phyloP scores from a whole-genome alignment of 2,888 invertebrate genomes.

The Phengaris alcon region DNA sequence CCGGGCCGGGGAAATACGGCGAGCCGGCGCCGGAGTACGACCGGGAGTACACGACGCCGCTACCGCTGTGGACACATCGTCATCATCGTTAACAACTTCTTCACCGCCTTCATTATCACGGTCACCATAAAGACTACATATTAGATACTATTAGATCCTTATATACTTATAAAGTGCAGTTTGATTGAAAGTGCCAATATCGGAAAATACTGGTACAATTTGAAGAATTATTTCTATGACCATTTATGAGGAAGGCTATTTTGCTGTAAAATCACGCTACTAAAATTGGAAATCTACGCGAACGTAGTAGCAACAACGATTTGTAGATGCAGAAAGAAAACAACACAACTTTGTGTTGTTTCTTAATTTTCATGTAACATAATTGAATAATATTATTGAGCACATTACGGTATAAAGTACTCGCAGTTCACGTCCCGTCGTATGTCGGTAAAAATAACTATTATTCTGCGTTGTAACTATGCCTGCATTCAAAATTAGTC shows the following conservation, averaged over 20 bases:
- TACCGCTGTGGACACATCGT: slow-evolving; percentile 36
- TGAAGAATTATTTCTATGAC: too few relatives aligned
- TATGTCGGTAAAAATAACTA: slow-evolving; percentile 5
- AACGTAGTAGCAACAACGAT: too few relatives aligned
- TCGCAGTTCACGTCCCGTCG: slow-evolving; percentile 2
- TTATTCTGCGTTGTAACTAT: neutral
- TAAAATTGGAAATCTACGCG: too few relatives aligned
- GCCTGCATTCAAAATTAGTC: neutral
- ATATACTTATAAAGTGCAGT: too few relatives aligned
- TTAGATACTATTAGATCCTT: too few relatives aligned
- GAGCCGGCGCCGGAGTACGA: slow-evolving; percentile 53
- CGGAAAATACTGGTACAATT: too few relatives aligned
- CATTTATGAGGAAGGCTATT: too few relatives aligned
- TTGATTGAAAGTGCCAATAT: too few relatives aligned
- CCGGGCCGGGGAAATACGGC: slow-evolving; percentile 58
- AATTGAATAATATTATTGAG: neutral
- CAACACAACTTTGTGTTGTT: too few relatives aligned
- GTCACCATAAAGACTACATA: too few relatives aligned
- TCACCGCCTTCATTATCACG: neutral
- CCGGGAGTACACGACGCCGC: slow-evolving; percentile 55
- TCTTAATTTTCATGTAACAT: neutral
- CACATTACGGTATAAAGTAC: neutral
- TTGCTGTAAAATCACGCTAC: too few relatives aligned
- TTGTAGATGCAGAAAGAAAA: too few relatives aligned
- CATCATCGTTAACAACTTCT: neutral